These are phyloP conservation scores for Invenusta paracnida DNA, from an alignment of 2,888 invertebrate species.

Conservation along the genomic window DNA sequence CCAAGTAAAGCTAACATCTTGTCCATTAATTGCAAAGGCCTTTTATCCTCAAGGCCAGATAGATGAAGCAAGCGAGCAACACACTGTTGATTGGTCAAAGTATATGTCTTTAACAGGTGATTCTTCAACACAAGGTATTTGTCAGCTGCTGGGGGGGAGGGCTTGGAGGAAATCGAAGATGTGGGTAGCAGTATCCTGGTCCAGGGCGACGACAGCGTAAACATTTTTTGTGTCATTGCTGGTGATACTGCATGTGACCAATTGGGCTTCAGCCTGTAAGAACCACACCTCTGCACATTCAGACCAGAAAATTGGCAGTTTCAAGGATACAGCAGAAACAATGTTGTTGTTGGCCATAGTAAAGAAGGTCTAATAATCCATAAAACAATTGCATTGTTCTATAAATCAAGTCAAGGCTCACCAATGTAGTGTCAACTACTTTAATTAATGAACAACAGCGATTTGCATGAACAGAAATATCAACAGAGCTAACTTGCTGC, in stretches of 20 bases:
- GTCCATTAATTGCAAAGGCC: background rate
- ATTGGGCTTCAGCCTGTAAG: background rate
- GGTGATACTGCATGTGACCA: background rate
- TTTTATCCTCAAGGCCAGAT: background rate
- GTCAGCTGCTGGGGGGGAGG: background rate
- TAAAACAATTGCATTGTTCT: too few relatives aligned
- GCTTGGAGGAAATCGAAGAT: background rate
- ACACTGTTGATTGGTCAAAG: background rate
- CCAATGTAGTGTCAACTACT: too few relatives aligned
- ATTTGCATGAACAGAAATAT: too few relatives aligned
- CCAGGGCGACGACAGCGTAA: background rate
- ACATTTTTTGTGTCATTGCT: background rate
- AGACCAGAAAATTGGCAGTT: conserved; percentile 12
- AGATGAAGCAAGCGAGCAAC: background rate
- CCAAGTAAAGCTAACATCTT: background rate
- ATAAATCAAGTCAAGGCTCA: too few relatives aligned
- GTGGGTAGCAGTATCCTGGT: background rate
- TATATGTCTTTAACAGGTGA: background rate
- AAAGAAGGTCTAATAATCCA: too few relatives aligned
- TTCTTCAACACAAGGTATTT: background rate
- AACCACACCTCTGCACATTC: background rate
- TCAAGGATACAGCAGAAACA: background rate
- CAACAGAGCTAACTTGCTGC: too few relatives aligned
- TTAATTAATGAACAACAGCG: too few relatives aligned
- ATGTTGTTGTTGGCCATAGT: background rate